Evolutionary conservation across 2,797 vertebrate species (phyloP).

Genomic region (Muscicapa comitata): DNA sequence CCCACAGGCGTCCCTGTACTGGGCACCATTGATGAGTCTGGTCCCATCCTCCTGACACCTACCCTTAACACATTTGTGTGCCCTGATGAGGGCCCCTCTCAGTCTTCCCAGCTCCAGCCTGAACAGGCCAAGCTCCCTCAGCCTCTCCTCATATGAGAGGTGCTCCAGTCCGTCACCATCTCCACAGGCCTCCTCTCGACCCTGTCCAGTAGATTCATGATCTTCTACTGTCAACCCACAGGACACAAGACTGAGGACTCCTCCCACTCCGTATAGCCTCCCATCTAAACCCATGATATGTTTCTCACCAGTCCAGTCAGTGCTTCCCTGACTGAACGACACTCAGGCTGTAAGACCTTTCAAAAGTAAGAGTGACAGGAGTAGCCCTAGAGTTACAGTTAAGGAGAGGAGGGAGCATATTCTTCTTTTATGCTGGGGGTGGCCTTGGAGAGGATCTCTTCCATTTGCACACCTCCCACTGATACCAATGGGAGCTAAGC

Average conservation of each 20-base stretch:
- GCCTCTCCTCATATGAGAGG: background rate
- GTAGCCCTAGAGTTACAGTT: background rate
- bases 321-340: accelerated
- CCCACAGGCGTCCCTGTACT: too few species aligned
- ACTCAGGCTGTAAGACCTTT: background rate
- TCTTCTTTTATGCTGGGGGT: background rate
- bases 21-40: background rate
- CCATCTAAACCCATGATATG: background rate
- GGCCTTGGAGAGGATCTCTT: background rate
- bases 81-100: background rate
- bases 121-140: too few species aligned
- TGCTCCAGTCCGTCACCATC: background rate
- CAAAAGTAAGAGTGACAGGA: background rate
- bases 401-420: background rate
- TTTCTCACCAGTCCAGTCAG: background rate
- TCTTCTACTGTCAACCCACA: background rate
- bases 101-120: background rate
- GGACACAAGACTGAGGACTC: background rate
- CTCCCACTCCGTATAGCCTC: background rate
- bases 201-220: background rate
- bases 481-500: background rate
- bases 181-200: background rate
- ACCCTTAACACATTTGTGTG: too few species aligned
- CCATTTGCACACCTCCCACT: background rate
- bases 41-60: background rate